Conservation (phyloP, 2,888 invertebrate genomes). For the Limenitis arthemis region DNA sequence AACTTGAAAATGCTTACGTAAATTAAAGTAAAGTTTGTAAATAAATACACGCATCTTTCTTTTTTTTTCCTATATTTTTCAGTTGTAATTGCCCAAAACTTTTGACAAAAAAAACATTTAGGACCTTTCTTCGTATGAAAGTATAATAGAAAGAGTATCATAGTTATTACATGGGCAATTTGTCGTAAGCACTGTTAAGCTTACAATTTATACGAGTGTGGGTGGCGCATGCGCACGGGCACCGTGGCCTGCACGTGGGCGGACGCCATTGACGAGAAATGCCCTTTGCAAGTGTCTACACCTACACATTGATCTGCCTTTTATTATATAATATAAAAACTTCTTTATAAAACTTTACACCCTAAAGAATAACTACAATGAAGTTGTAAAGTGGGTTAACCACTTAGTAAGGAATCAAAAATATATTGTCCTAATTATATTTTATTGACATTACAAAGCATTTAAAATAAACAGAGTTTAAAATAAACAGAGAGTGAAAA, state of each 20-base stretch:
- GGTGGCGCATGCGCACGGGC: conserved; percentile 51
- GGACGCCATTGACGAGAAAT: conserved; percentile 56
- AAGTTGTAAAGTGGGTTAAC: too few relatives aligned
- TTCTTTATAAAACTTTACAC: conserved; percentile 11
- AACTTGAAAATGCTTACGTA: too few relatives aligned
- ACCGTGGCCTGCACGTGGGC: conserved; percentile 57
- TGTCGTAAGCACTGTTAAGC: conserved; percentile 59
- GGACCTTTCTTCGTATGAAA: neutral
- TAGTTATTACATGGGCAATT: conserved; percentile 46
- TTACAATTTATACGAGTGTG: conserved; percentile 55
- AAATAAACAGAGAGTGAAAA: too few relatives aligned
- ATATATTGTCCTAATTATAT: too few relatives aligned
- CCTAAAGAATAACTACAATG: conserved; percentile 9
- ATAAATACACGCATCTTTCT: too few relatives aligned
- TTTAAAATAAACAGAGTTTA: too few relatives aligned
- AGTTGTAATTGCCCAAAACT: too few relatives aligned
- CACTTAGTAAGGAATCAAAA: too few relatives aligned
- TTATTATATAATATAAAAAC: conserved; percentile 10
- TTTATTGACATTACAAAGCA: too few relatives aligned
- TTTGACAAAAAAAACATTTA: too few relatives aligned
- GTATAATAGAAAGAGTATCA: conserved; percentile 44
- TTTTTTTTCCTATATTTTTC: too few relatives aligned
- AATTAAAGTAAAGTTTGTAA: too few relatives aligned
- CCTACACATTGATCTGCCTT: conserved; percentile 39
- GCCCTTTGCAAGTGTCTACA: conserved; percentile 36